These are phyloP conservation scores for Athrips mouffetella DNA, from an alignment of 2,888 invertebrate genomes.

Conservation along the genomic window DNA sequence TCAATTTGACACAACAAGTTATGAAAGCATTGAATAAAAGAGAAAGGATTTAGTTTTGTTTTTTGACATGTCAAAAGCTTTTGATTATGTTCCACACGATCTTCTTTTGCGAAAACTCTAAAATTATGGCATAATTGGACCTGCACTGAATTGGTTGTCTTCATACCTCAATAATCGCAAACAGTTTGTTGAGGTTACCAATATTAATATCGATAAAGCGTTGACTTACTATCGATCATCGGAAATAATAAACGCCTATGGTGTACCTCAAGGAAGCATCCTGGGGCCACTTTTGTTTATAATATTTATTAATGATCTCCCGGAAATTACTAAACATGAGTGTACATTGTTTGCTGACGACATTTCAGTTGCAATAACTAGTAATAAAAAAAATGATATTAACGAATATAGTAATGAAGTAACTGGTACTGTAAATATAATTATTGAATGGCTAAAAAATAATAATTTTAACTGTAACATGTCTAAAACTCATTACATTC, in stretches of 20 bases:
- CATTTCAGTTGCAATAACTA: too few species aligned
- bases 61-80: slow-evolving; percentile 22
- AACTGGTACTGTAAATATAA: too few species aligned
- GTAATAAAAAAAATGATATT: too few species aligned
- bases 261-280: too few species aligned
- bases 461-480: too few species aligned
- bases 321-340: too few species aligned
- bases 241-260: not conserved
- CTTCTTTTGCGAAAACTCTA: slow-evolving; percentile 10
- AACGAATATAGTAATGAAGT: too few species aligned
- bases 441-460: too few species aligned
- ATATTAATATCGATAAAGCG: not conserved
- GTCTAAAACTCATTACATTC: too few species aligned
- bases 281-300: too few species aligned
- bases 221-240: not conserved
- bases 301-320: too few species aligned
- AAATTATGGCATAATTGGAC: not conserved
- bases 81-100: slow-evolving; percentile 16
- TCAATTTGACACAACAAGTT: slow-evolving; percentile 7
- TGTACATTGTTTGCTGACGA: too few species aligned
- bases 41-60: slow-evolving; percentile 10
- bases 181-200: slow-evolving; percentile 2
- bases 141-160: not conserved
- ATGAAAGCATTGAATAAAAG: not conserved
- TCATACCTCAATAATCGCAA: not conserved